A percentile compares a stretch with the other conserved stretches of the same genome.
Evolutionary conservation across 2,888 invertebrate genomes (phyloP).

Genomic region (Xylocampa areola): DNA sequence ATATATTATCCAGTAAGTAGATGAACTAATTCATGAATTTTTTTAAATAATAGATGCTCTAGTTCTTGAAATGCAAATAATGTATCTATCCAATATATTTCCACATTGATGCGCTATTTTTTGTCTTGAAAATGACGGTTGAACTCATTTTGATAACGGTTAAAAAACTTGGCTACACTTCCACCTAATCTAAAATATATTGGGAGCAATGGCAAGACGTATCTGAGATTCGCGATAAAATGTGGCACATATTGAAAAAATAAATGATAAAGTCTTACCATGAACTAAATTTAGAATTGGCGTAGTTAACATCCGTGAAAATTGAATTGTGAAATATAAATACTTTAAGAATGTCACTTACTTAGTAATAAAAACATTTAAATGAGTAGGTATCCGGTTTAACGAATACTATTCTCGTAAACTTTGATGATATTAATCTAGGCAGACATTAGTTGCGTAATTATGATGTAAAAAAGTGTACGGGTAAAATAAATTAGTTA

Average conservation of each 20-base stretch:
- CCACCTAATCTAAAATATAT: slow-evolving; percentile 43
- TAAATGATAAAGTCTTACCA: slow-evolving; percentile 52
- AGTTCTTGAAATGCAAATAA: slow-evolving; percentile 9
- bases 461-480: slow-evolving; percentile 9
- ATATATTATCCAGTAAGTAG: slow-evolving; percentile 26
- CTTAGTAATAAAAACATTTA: slow-evolving; percentile 34
- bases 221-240: slow-evolving; percentile 63
- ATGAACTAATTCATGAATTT: slow-evolving; percentile 23
- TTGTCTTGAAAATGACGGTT: not conserved
- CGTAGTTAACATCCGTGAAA: slow-evolving; percentile 24
- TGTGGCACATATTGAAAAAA: slow-evolving; percentile 61
- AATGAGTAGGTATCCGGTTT: slow-evolving; percentile 31
- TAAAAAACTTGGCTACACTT: not conserved
- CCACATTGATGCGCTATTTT: not conserved
- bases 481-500: no score
- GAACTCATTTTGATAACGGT: not conserved
- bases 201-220: slow-evolving; percentile 55
- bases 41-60: slow-evolving; percentile 1
- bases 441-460: not conserved
- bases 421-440: slow-evolving; percentile 33
- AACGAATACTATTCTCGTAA: slow-evolving; percentile 5
- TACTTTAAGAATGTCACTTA: slow-evolving; percentile 5
- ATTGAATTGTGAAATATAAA: slow-evolving; percentile 13
- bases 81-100: no score
- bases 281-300: slow-evolving; percentile 53